Conservation (phyloP, 2,797 vertebrate species). For the Enteromius thamalakanensis region DNA sequence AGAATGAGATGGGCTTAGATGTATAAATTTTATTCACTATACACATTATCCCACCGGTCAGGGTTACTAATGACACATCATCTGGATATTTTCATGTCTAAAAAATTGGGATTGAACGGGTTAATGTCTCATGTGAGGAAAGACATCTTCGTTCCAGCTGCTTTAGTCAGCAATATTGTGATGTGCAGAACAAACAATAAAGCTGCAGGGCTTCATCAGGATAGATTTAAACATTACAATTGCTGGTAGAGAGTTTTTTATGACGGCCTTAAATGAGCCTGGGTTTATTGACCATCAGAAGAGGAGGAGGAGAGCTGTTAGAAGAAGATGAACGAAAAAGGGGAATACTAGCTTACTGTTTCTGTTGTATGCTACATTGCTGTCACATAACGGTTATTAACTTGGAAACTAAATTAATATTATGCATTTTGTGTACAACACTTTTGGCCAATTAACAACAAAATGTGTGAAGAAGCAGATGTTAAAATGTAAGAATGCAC, state of each 20-base stretch:
- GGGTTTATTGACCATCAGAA: conserved; percentile 6
- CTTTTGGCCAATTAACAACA: neutral
- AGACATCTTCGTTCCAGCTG: neutral
- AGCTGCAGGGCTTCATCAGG: neutral
- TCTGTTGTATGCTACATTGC: neutral
- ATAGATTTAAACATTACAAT: conserved; percentile 1
- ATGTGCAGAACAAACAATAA: neutral
- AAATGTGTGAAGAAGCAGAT: neutral
- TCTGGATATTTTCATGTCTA: too few relatives aligned
- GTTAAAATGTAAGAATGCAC: neutral
- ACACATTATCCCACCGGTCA: too few relatives aligned
- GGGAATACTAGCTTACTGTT: neutral
- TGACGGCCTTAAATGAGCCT: neutral
- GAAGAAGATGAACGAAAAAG: conserved; percentile 8
- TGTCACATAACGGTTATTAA: neutral
- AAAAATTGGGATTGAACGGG: too few relatives aligned
- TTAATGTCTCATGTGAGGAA: neutral
- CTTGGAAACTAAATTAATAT: neutral
- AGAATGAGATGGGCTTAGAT: too few relatives aligned
- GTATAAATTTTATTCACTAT: too few relatives aligned
- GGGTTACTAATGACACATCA: too few relatives aligned
- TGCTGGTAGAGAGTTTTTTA: neutral
- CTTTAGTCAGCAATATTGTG: neutral
- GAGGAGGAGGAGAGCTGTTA: conserved; percentile 44
- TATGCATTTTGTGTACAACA: neutral